These are phyloP conservation scores for Cyanoramphus novaezelandiae DNA, from an alignment of 2,113 vertebrate species.

Conservation along the genomic window DNA sequence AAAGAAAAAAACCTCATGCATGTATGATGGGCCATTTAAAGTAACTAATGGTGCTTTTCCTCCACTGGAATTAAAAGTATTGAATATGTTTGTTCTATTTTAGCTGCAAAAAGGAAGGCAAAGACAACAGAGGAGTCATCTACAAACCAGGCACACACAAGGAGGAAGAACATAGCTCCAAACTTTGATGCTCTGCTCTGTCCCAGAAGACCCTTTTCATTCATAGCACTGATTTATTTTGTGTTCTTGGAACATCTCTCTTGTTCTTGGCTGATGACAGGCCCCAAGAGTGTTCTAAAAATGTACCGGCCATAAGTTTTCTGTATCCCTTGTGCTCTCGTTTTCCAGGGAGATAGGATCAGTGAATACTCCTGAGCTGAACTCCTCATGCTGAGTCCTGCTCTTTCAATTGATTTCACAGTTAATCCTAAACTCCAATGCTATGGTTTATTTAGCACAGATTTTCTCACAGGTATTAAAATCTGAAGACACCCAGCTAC, in stretches of 20 bases:
- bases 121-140: constrained; percentile 69
- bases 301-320: not conserved
- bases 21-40: not conserved
- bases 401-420: not conserved
- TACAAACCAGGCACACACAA: constrained; percentile 69
- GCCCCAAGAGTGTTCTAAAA: not conserved
- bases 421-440: not conserved
- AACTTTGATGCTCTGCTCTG: constrained; percentile 66
- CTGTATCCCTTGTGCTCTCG: not conserved
- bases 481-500: not conserved
- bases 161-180: constrained; percentile 76
- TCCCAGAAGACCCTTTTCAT: not conserved
- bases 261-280: not conserved
- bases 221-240: not conserved
- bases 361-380: not conserved
- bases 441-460: not conserved
- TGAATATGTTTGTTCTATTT: constrained; percentile 1
- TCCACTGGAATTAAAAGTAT: not conserved
- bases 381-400: not conserved
- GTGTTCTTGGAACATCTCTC: not conserved
- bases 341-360: not conserved
- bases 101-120: constrained; percentile 51
- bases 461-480: not conserved
- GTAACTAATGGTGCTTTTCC: not conserved
- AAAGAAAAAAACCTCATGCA: not conserved